These are phyloP conservation scores for Hippasteria phrygiana DNA, from an alignment of 53 echinoderm and acorn worm genomes.

Conservation along the genomic window DNA sequence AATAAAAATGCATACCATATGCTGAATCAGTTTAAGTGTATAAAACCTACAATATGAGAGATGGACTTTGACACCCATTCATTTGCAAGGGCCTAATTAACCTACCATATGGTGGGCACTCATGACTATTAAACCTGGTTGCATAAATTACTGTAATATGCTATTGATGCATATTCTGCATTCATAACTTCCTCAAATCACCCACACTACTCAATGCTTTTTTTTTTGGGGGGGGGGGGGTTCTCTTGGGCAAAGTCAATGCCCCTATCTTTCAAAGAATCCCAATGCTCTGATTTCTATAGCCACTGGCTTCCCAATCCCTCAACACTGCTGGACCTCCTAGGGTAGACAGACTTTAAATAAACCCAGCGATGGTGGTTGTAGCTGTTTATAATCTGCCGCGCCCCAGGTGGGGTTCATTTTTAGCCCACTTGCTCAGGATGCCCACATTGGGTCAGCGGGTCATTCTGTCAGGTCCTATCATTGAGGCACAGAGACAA, in stretches of 20 bases:
- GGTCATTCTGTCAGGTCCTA: conserved; percentile 1
- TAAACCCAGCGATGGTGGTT: not conserved
- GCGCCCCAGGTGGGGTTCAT: conserved; percentile 2
- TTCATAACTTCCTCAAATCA: too few species aligned
- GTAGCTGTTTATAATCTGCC: conserved; percentile 15
- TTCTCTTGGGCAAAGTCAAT: not conserved
- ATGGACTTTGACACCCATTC: too few species aligned
- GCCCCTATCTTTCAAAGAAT: not conserved
- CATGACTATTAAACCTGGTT: too few species aligned
- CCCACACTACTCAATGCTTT: too few species aligned
- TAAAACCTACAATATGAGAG: too few species aligned
- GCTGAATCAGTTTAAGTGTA: too few species aligned
- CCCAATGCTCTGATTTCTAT: not conserved
- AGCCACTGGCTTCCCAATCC: not conserved
- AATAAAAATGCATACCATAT: too few species aligned
- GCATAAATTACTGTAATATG: too few species aligned
- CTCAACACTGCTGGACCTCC: not conserved
- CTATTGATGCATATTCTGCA: too few species aligned
- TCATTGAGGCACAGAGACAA: not conserved
- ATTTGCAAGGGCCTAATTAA: too few species aligned
- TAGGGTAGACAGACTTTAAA: not conserved
- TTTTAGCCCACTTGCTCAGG: conserved; percentile 17
- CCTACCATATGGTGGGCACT: too few species aligned
- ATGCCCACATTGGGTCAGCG: not conserved
- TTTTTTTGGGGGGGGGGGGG: too few species aligned